Base-by-base conservation (phyloP, 2,888 invertebrate species). In the Sacculina carcini region DNA sequence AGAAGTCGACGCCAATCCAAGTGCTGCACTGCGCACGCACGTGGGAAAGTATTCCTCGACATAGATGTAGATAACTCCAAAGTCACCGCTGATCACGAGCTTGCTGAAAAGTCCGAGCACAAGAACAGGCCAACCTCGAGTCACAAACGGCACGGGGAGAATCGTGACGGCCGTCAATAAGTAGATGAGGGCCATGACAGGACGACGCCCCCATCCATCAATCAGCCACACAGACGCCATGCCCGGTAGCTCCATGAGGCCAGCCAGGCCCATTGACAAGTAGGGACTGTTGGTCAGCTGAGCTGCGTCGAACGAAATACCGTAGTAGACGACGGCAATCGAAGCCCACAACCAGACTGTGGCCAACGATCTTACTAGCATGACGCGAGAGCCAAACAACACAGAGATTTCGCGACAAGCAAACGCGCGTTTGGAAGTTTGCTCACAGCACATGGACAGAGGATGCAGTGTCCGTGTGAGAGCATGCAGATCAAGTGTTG, bases 201-300 rank as follows among this genome's bases (percentile, higher is more conserved):
- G 56, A 51, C 67, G 63, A 40, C 70, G 62, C 2, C 69, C 69
- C 56, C 65, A 64, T 57, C 63, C 63, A 52, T 60, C 62, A n/a
- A 67, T 51, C 38, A 63, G 52, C 34, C 65, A 61, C 53, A 63
- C 66, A 16, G 62, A 58, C 50, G 64, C 51, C 32, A 61, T 55
- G 51, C 69, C 69, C 19, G 67, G 64, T 2, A 62, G 57, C 23
- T 68, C 58, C 59, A 71, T 71, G 46, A 69, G 61, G n/a, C 60
- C 58, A 9, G 67, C 69, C 47, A 68, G 66, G n/a, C 69, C 59
- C 14, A 67, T 64, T 54, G 71, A 67, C 55, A 68, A 56, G 58
- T 71, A 70, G 16, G 67, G 62, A 56, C 69, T 65, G 16, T 65
- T 62, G 31, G 63, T 63, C 50, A 69, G 60, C 48, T 62, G 63